Conservation (phyloP, 2,797 vertebrate species). For the Okamejei kenojei region DNA sequence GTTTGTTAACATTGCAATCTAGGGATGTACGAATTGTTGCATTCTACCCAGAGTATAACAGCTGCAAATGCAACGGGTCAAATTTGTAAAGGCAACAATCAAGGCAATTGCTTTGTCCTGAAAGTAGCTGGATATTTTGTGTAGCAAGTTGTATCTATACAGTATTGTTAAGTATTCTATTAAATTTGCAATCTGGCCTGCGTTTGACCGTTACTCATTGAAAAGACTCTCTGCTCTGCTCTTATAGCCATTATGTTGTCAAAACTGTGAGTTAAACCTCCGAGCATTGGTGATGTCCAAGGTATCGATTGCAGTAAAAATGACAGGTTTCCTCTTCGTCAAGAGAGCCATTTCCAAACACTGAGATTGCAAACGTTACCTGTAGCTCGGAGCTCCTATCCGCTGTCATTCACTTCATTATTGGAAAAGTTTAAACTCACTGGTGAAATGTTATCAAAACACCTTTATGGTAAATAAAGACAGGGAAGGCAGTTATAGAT, state of each 20-base stretch:
- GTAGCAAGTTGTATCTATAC: neutral
- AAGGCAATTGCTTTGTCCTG: neutral
- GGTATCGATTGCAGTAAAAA: neutral
- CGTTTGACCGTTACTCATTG: neutral
- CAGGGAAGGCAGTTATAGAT: no score
- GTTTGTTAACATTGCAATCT: neutral
- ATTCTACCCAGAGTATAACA: neutral
- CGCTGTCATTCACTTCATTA: neutral
- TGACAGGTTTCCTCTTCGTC: neutral
- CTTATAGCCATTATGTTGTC: neutral
- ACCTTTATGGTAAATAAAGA: neutral
- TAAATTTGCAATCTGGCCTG: neutral
- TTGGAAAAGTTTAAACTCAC: neutral
- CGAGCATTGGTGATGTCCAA: neutral
- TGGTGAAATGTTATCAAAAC: no score
- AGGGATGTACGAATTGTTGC: neutral
- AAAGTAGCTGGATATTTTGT: neutral
- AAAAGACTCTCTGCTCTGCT: neutral
- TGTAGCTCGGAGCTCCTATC: neutral
- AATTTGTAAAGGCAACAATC: neutral
- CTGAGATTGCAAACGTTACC: neutral
- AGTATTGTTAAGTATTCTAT: neutral
- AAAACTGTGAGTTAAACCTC: neutral
- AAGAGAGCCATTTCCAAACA: neutral
- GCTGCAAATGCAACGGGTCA: neutral